phyloP scores from a whole-genome alignment of 2,888 invertebrate species.

The Drosophila longiperda region DNA sequence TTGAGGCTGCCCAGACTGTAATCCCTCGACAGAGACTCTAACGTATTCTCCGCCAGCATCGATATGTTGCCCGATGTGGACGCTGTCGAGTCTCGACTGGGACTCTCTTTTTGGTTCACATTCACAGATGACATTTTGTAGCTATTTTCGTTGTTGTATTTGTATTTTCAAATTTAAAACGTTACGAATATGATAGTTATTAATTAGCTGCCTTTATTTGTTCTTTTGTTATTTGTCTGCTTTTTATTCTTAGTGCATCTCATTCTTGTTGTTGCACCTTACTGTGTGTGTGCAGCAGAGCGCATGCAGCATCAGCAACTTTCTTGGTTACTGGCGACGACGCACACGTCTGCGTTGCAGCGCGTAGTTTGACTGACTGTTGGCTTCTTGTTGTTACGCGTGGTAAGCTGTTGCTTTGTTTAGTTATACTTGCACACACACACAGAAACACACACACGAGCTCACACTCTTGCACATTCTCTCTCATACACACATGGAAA shows the following conservation, averaged over 20 bases:
- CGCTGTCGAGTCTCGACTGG: constrained; percentile 84
- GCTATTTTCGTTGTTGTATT: not conserved
- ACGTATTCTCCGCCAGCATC: constrained; percentile 76
- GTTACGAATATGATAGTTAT: not conserved
- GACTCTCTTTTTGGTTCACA: constrained; percentile 83
- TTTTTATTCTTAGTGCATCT: constrained; percentile 33
- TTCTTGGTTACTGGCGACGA: constrained; percentile 30
- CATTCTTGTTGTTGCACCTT: constrained; percentile 10
- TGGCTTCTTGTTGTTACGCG: constrained; percentile 53
- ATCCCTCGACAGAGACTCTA: constrained; percentile 87
- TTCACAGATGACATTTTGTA: constrained; percentile 69
- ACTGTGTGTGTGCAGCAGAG: constrained; percentile 17
- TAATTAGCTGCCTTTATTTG: constrained; percentile 4
- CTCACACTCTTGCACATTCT: not conserved
- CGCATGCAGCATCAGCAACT: constrained; percentile 6
- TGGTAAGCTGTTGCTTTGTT: constrained; percentile 64
- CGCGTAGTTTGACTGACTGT: constrained; percentile 65
- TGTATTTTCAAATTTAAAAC: not conserved
- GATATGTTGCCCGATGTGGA: constrained; percentile 83
- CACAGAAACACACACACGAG: constrained; percentile 1
- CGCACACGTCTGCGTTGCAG: constrained; percentile 59
- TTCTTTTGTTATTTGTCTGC: constrained; percentile 9
- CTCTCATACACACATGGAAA: constrained; percentile 5
- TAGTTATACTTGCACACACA: constrained; percentile 58
- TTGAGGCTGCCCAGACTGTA: constrained; percentile 88